Evolutionary conservation across 2,888 invertebrate species (phyloP).

Genomic region (Dynastes hyllus): DNA sequence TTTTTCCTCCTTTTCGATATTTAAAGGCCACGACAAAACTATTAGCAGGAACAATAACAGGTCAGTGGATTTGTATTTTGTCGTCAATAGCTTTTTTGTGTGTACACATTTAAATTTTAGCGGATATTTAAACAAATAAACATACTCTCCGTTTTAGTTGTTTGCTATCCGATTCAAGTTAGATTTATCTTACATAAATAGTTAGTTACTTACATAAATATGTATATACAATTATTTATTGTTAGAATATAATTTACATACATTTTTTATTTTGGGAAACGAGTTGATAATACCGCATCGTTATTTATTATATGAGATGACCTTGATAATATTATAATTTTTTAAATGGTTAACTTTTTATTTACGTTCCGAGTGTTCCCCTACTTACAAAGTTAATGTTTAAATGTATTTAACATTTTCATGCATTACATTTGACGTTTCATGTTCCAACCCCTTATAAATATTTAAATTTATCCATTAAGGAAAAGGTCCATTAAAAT

Average conservation of each 20-base stretch:
- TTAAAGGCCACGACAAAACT: conserved; percentile 13
- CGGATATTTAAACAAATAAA: not conserved
- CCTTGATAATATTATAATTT: conserved; percentile 28
- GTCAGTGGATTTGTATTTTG: conserved; percentile 38
- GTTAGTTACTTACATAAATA: too few species aligned
- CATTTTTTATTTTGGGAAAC: conserved; percentile 4
- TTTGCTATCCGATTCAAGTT: not conserved
- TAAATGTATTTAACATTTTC: not conserved
- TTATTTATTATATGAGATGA: conserved; percentile 17
- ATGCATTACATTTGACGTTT: too few species aligned
- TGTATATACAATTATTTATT: conserved; percentile 4
- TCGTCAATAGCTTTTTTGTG: not conserved
- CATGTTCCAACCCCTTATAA: too few species aligned
- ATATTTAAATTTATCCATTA: too few species aligned
- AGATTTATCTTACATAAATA: too few species aligned
- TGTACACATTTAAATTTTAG: conserved; percentile 8
- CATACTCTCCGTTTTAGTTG: not conserved
- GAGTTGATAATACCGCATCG: conserved; percentile 14
- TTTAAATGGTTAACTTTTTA: conserved; percentile 24
- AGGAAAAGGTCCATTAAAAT: too few species aligned
- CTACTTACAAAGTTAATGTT: not conserved
- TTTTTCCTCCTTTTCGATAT: conserved; percentile 26
- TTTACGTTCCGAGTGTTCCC: not conserved
- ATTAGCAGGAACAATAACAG: conserved; percentile 25
- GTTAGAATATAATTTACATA: not conserved